A percentile compares a stretch with the other conserved stretches of the same genome.
These are phyloP conservation scores for Thaumetopoea pityocampa DNA, from an alignment of 1,140 invertebrate species.

Conservation along the genomic window DNA sequence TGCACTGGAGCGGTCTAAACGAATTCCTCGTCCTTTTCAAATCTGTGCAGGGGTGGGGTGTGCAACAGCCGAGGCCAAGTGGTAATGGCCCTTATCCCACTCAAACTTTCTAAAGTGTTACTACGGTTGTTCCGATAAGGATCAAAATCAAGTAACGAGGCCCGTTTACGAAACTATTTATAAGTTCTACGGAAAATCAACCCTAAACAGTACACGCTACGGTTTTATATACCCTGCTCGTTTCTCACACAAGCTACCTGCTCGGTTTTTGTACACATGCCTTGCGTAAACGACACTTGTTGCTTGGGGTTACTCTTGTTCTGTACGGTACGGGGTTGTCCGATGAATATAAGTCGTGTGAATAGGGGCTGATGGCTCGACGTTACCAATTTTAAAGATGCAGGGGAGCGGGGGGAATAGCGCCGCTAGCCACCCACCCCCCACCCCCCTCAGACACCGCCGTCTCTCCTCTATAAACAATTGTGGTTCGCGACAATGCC, in stretches of 20 bases:
- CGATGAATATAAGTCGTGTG: conserved; percentile 8
- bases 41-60: conserved; percentile 61
- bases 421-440: too few relatives aligned
- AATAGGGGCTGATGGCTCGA: not conserved
- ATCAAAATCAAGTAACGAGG: conserved; percentile 32
- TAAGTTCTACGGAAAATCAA: conserved; percentile 49
- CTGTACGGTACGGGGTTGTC: conserved; percentile 16
- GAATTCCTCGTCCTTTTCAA: conserved; percentile 48
- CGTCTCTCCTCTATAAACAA: too few relatives aligned
- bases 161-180: conserved; percentile 29
- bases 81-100: conserved; percentile 23
- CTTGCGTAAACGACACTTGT: conserved; percentile 69
- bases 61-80: conserved; percentile 47
- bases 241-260: conserved; percentile 51
- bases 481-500: too few relatives aligned
- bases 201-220: conserved; percentile 56
- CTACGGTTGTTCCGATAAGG: conserved; percentile 34
- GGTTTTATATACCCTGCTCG: conserved; percentile 56
- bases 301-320: conserved; percentile 54
- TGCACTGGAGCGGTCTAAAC: conserved; percentile 17
- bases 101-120: conserved; percentile 23
- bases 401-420: too few relatives aligned
- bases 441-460: too few relatives aligned
- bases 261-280: conserved; percentile 67
- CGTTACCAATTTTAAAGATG: not conserved